Evolutionary conservation across 64 coral and sea anemone species (phyloP).

Genomic region (Anthopleura sola): DNA sequence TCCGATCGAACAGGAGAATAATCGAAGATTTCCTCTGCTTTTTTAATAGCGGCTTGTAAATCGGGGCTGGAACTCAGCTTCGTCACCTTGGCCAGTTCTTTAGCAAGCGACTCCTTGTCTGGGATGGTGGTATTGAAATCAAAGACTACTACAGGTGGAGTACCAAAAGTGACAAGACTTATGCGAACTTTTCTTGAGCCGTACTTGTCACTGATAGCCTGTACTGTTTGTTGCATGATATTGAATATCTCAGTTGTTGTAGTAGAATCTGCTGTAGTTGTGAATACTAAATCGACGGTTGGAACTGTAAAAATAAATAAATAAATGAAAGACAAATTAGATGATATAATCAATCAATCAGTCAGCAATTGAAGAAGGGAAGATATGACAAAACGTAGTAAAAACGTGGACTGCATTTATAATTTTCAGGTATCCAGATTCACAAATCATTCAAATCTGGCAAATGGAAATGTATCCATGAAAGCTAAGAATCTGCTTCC

Average conservation of each 20-base stretch:
- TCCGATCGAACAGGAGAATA: background rate
- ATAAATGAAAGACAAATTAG: too few species aligned
- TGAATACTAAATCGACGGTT: conserved; percentile 37
- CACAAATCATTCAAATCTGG: background rate
- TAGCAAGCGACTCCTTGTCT: conserved; percentile 7
- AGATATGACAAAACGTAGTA: too few species aligned
- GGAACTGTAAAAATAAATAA: conserved; percentile 22
- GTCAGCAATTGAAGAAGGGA: too few species aligned
- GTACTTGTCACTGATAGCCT: conserved; percentile 30
- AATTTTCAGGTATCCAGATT: background rate
- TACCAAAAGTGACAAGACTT: conserved; percentile 23
- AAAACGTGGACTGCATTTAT: background rate
- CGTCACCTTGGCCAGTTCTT: background rate
- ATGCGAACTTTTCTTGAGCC: conserved; percentile 29
- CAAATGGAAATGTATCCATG: too few species aligned
- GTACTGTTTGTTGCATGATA: conserved; percentile 23
- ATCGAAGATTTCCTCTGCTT: conserved; percentile 11
- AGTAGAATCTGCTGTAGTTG: conserved; percentile 1
- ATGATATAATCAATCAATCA: background rate
- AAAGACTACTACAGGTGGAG: background rate
- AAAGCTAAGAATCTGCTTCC: too few species aligned
- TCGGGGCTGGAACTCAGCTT: background rate
- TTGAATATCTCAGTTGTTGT: background rate
- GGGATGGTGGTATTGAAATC: conserved; percentile 30
- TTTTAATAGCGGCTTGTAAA: conserved; percentile 11